phyloP scores from a whole-genome alignment of 2,888 invertebrate species.

The Asteroscopus sphinx region DNA sequence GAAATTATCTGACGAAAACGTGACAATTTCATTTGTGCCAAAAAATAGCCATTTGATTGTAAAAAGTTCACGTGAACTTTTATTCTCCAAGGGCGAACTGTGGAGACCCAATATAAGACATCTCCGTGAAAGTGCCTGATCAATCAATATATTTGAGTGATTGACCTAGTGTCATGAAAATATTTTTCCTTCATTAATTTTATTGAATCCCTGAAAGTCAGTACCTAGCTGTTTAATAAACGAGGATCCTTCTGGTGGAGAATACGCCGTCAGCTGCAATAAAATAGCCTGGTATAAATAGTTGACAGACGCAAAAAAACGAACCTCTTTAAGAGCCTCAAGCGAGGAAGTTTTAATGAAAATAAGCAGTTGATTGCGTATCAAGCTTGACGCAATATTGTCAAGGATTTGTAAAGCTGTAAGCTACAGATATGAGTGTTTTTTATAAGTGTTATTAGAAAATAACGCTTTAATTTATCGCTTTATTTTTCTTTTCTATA shows the following conservation, averaged over 20 bases:
- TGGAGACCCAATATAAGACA: conserved; percentile 23
- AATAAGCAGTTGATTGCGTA: background rate
- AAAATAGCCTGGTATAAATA: conserved; percentile 25
- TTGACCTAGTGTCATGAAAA: conserved; percentile 35
- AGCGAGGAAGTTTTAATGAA: background rate
- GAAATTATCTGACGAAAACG: conserved; percentile 62
- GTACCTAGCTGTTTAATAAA: conserved; percentile 34
- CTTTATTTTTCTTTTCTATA: background rate
- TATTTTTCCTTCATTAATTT: conserved; percentile 43
- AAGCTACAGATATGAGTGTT: background rate
- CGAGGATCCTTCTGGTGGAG: conserved; percentile 10
- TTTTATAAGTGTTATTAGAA: background rate
- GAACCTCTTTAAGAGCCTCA: background rate
- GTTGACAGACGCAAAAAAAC: background rate
- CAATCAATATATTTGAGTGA: conserved; percentile 47
- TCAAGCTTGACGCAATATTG: conserved; percentile 1
- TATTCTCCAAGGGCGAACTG: conserved; percentile 16
- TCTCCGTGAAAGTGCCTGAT: conserved; percentile 32
- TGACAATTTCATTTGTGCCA: conserved; percentile 51
- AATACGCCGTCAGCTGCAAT: conserved; percentile 26
- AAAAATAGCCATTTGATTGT: conserved; percentile 30
- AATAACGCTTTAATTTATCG: background rate
- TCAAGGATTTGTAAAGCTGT: background rate
- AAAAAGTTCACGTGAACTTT: conserved; percentile 33
- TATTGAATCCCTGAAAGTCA: conserved; percentile 46